Conservation (phyloP, 2,113 vertebrate genomes). For the Rana temporaria region DNA sequence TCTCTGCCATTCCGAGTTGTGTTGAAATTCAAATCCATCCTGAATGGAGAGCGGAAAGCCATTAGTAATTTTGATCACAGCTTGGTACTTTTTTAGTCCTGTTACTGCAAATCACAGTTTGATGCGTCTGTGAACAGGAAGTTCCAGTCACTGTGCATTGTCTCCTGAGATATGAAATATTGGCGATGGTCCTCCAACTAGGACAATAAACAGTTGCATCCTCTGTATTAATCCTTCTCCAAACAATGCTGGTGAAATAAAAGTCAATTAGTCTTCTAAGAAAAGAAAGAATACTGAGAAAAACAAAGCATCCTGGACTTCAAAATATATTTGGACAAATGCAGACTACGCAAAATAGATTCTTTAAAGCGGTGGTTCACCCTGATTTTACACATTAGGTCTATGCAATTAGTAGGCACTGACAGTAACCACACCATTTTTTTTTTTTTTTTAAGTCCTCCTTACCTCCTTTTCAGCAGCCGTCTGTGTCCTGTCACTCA, state of each 20-base stretch:
- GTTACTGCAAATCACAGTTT: conserved; percentile 39
- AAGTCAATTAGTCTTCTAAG: not conserved
- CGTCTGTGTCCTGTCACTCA: no score
- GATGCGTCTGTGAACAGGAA: conserved; percentile 49
- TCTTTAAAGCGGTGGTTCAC: no score
- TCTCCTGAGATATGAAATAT: conserved; percentile 26
- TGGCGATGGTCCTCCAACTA: not conserved
- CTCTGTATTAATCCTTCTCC: not conserved
- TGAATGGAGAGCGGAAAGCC: conserved; percentile 51
- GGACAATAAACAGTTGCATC: not conserved
- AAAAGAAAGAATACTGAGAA: no score
- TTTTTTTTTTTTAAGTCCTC: no score
- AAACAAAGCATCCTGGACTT: no score
- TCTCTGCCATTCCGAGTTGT: conserved; percentile 43
- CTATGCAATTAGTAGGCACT: no score
- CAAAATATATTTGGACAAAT: no score
- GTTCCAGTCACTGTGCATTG: conserved; percentile 8
- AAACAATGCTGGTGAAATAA: conserved; percentile 1
- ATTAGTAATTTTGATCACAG: conserved; percentile 60
- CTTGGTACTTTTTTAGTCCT: conserved; percentile 47
- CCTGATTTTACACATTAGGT: no score
- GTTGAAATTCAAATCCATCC: conserved; percentile 59
- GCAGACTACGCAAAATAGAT: no score
- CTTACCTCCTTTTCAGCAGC: no score
- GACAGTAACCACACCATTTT: no score